Conservation (phyloP, 1,140 invertebrate species). For the Mercenaria mercenaria region DNA sequence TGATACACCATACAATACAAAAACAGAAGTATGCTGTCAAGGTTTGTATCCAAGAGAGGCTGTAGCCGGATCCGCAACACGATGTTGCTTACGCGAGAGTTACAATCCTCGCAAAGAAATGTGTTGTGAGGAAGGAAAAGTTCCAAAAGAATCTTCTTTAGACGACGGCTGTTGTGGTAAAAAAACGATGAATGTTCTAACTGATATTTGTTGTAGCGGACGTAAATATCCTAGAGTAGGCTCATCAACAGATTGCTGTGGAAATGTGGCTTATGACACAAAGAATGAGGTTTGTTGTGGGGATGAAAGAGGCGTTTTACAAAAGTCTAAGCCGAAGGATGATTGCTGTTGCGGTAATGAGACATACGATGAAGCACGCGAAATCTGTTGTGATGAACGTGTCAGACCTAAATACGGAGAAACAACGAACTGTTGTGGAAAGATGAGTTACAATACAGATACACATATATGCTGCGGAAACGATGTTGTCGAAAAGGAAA, state of each 20-base stretch:
- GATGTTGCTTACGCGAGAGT: background rate
- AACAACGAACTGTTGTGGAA: constrained; percentile 4
- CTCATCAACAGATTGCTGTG: constrained; percentile 6
- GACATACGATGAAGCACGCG: background rate
- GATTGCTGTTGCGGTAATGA: constrained; percentile 20
- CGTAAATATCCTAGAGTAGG: background rate
- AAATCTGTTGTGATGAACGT: constrained; percentile 32
- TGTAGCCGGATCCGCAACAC: background rate
- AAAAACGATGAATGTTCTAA: constrained; percentile 5
- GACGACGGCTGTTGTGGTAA: constrained; percentile 30
- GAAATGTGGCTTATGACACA: background rate
- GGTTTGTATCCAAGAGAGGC: background rate
- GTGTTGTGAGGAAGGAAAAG: constrained; percentile 11
- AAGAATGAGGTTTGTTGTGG: constrained; percentile 19
- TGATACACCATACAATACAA: background rate
- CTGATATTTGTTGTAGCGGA: constrained; percentile 32
- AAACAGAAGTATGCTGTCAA: constrained; percentile 17
- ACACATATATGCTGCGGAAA: constrained; percentile 26
- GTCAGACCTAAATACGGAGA: background rate
- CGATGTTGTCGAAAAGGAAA: background rate
- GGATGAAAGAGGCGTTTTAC: background rate
- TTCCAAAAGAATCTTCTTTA: background rate
- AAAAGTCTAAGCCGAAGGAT: background rate
- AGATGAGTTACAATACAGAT: constrained; percentile 11
- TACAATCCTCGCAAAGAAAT: constrained; percentile 22